phyloP scores from a whole-genome alignment of 2,888 invertebrate genomes.

The Thalpophila matura region DNA sequence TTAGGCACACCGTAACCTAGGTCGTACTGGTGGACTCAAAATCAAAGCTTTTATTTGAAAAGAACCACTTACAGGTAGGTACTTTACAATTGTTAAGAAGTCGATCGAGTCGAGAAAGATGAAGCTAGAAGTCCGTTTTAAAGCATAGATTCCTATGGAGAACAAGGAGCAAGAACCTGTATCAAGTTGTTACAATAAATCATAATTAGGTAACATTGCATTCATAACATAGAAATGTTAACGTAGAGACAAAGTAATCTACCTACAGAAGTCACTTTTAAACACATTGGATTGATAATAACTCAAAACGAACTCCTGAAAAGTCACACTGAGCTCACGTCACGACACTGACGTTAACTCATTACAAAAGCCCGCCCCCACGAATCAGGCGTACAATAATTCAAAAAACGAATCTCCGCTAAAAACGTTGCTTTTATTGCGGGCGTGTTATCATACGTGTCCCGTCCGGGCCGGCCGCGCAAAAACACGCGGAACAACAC shows the following conservation, averaged over 20 bases:
- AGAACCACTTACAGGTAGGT: too few species aligned
- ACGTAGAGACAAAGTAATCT: too few species aligned
- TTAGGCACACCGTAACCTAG: background rate
- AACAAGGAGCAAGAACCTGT: too few species aligned
- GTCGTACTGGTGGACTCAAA: background rate
- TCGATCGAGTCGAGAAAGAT: too few species aligned
- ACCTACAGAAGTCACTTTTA: too few species aligned
- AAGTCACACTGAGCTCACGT: conserved; percentile 19
- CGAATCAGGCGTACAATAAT: conserved; percentile 64
- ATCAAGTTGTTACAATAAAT: too few species aligned
- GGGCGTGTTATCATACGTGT: conserved; percentile 83
- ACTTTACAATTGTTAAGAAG: too few species aligned
- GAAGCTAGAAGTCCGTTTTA: too few species aligned
- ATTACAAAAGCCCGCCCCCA: conserved; percentile 58
- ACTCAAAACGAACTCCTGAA: background rate
- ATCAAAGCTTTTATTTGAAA: too few species aligned
- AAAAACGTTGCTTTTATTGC: conserved; percentile 69
- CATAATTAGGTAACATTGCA: too few species aligned
- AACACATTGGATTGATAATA: background rate
- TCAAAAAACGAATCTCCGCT: conserved; percentile 70
- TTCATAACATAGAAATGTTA: too few species aligned
- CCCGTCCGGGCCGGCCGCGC: conserved; percentile 70
- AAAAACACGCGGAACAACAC: conserved; percentile 85
- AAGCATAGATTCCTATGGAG: too few species aligned
- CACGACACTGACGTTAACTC: conserved; percentile 46